Conservation (phyloP, 2,113 vertebrate genomes). For the Xiphias gladius region DNA sequence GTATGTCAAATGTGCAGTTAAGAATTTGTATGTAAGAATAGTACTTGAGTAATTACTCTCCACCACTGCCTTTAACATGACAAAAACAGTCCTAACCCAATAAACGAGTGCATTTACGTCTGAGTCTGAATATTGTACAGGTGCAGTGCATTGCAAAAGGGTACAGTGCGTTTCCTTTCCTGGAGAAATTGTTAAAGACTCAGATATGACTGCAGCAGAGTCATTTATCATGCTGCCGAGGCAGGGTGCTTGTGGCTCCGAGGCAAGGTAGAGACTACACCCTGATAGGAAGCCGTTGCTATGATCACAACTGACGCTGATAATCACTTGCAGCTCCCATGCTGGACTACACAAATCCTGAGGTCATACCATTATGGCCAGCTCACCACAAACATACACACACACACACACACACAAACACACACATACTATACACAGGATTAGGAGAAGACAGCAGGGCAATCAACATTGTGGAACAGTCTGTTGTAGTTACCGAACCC, state of each 20-base stretch:
- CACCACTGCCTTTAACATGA: background rate
- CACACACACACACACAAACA: background rate
- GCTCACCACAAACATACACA: conserved; percentile 13
- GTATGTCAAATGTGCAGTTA: too few relatives aligned
- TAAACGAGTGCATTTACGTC: background rate
- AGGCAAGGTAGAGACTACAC: conserved; percentile 47
- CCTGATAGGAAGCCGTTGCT: conserved; percentile 44
- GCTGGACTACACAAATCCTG: conserved; percentile 30
- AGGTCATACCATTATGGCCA: conserved; percentile 19
- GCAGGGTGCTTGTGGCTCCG: conserved; percentile 32
- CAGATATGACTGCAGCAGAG: conserved; percentile 60
- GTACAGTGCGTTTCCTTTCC: background rate
- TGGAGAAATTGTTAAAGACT: conserved; percentile 54
- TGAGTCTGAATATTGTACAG: background rate
- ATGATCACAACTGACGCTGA: conserved; percentile 49
- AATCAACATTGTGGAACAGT: conserved; percentile 40
- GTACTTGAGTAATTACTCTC: background rate
- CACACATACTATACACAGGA: background rate
- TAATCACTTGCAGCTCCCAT: conserved; percentile 43
- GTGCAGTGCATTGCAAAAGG: background rate
- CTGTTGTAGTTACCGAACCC: conserved; percentile 58
- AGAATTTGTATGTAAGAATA: background rate
- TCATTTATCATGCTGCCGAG: conserved; percentile 68
- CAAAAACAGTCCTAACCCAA: background rate
- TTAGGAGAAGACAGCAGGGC: conserved; percentile 29